Evolutionary conservation across 2,888 invertebrate species (phyloP).

Genomic region (Pogonocherus hispidulus): DNA sequence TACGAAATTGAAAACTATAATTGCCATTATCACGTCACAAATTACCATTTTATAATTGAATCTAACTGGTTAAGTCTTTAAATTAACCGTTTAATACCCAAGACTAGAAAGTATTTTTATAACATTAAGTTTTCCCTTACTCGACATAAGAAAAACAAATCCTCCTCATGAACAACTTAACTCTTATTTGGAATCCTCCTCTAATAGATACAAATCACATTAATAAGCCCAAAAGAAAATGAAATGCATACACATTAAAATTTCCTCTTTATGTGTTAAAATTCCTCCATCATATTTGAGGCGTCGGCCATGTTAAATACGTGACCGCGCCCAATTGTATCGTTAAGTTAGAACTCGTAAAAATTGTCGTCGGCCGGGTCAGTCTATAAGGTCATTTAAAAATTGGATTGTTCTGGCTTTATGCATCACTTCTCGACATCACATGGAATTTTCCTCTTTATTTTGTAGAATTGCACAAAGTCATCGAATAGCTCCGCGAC

Average conservation of each 20-base stretch:
- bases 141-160: too few species aligned
- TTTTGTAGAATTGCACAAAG: constrained; percentile 30
- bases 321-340: constrained; percentile 15
- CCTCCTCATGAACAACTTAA: not conserved
- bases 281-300: constrained; percentile 27
- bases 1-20: too few species aligned
- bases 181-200: constrained; percentile 1
- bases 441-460: constrained; percentile 34
- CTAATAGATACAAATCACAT: constrained; percentile 11
- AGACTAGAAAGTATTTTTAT: too few species aligned
- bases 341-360: constrained; percentile 46
- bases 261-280: constrained; percentile 27
- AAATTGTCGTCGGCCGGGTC: constrained; percentile 66
- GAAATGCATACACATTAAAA: constrained; percentile 26
- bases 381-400: constrained; percentile 64
- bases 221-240: constrained; percentile 27
- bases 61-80: too few species aligned
- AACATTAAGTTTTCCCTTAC: too few species aligned
- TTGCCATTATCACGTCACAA: too few species aligned
- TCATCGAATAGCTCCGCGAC: constrained; percentile 5
- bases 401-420: constrained; percentile 54
- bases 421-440: constrained; percentile 61
- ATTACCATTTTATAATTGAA: too few species aligned
- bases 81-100: too few species aligned
- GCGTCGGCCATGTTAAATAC: constrained; percentile 35